Conservation (phyloP, 30 jellyfish, hydroid and myxozoan species). For the Catostylus mosaicus region DNA sequence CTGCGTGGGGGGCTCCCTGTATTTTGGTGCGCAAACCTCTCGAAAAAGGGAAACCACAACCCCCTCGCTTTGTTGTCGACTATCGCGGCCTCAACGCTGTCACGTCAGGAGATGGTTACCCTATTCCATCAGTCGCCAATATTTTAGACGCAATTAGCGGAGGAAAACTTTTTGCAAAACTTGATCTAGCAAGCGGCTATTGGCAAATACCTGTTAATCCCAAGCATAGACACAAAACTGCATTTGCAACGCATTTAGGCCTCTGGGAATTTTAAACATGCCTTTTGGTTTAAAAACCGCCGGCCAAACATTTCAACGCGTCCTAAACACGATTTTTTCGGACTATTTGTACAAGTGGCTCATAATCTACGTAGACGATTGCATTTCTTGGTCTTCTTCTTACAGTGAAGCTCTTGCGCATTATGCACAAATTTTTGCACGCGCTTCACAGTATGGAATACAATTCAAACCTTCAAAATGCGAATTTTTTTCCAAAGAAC, state of each 20-base stretch:
- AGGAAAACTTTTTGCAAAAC: conserved; percentile 24
- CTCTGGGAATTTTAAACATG: conserved; percentile 23
- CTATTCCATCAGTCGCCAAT: conserved; percentile 7
- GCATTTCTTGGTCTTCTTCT: conserved; percentile 16
- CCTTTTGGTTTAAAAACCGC: conserved; percentile 45
- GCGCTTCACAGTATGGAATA: conserved; percentile 22
- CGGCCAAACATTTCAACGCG: conserved; percentile 32
- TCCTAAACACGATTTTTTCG: conserved; percentile 18
- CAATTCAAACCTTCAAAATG: conserved; percentile 43
- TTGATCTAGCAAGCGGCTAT: conserved; percentile 22
- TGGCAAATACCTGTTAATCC: conserved; percentile 34
- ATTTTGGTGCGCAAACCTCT: conserved; percentile 49
- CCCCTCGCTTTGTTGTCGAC: conserved; percentile 49
- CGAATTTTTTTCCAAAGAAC: neutral
- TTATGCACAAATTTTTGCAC: conserved; percentile 1
- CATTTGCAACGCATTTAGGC: conserved; percentile 20
- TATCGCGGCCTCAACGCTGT: conserved; percentile 46
- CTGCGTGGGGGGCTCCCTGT: conserved; percentile 34
- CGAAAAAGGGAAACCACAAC: conserved; percentile 40
- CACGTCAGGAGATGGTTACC: conserved; percentile 43
- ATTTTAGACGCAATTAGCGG: conserved; percentile 24
- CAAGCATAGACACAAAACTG: conserved; percentile 20
- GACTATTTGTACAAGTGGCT: conserved; percentile 42
- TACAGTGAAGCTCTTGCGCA: neutral
- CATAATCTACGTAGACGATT: conserved; percentile 26